Evolutionary conservation across 2,113 vertebrate genomes (phyloP).

Genomic region (Capra hircus): DNA sequence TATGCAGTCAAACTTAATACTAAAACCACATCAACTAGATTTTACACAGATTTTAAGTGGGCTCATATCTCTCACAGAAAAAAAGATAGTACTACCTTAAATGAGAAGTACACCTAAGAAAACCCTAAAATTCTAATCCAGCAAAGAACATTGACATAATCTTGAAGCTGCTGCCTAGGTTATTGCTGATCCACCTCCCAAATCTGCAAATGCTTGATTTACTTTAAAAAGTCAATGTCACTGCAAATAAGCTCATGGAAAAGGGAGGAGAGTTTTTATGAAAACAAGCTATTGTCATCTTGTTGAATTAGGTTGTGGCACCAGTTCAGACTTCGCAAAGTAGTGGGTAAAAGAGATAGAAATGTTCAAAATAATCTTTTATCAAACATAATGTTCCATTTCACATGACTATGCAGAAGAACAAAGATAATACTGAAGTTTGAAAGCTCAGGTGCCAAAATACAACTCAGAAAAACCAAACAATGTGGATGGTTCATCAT

Average conservation of each 20-base stretch:
- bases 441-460: not conserved
- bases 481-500: not conserved
- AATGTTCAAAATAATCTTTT: constrained; percentile 44
- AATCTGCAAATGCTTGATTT: constrained; percentile 16
- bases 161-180: not conserved
- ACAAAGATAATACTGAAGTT: constrained; percentile 46
- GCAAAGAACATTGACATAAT: not conserved
- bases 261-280: not conserved
- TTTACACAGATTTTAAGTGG: not conserved
- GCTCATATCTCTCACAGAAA: not conserved
- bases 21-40: not conserved
- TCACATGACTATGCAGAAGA: constrained; percentile 10
- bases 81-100: not conserved
- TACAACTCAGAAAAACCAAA: not conserved
- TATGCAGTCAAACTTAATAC: not conserved
- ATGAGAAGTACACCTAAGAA: not conserved
- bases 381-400: constrained; percentile 36
- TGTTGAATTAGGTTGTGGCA: not conserved
- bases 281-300: constrained; percentile 6
- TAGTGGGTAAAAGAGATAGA: constrained; percentile 15
- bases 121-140: constrained; percentile 3
- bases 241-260: not conserved
- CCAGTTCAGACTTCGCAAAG: constrained; percentile 21
- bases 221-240: not conserved
- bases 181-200: not conserved